These are phyloP conservation scores for Morpho achilles DNA, from an alignment of 2,888 invertebrate genomes.

Conservation along the genomic window DNA sequence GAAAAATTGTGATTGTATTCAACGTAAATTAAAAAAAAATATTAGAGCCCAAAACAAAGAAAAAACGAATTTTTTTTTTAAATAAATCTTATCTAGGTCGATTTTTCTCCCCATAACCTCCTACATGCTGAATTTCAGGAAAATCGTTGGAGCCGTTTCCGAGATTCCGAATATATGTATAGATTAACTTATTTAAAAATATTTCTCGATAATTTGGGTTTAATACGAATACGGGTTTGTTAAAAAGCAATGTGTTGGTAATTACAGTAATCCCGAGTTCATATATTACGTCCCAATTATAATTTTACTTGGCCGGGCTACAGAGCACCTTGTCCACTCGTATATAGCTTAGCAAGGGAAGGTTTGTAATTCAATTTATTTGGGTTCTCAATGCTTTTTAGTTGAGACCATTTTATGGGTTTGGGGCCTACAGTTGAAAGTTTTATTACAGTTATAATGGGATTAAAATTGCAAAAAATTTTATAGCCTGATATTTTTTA, in stretches of 20 bases:
- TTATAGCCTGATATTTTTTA: too few species aligned
- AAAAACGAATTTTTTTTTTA: too few species aligned
- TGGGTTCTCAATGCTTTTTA: slow-evolving; percentile 48
- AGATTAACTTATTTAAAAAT: too few species aligned
- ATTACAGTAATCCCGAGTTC: slow-evolving; percentile 48
- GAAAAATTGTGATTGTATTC: too few species aligned
- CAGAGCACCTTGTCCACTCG: slow-evolving; percentile 58
- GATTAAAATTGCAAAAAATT: background rate
- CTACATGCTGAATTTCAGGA: too few species aligned
- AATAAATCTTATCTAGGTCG: too few species aligned
- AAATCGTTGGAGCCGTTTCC: too few species aligned
- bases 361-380: slow-evolving; percentile 65
- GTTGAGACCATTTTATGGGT: slow-evolving; percentile 44
- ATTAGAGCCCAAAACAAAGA: too few species aligned
- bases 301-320: slow-evolving; percentile 55
- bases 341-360: slow-evolving; percentile 68
- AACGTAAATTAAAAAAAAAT: too few species aligned
- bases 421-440: slow-evolving; percentile 42
- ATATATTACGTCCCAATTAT: slow-evolving; percentile 69
- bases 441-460: slow-evolving; percentile 34
- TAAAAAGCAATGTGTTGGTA: slow-evolving; percentile 28
- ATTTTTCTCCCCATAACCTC: too few species aligned
- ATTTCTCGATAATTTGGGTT: slow-evolving; percentile 19
- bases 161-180: too few species aligned
- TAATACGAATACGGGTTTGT: slow-evolving; percentile 24